These are phyloP conservation scores for Zaprionus capensis DNA, from an alignment of 1,140 invertebrate species.

Conservation along the genomic window DNA sequence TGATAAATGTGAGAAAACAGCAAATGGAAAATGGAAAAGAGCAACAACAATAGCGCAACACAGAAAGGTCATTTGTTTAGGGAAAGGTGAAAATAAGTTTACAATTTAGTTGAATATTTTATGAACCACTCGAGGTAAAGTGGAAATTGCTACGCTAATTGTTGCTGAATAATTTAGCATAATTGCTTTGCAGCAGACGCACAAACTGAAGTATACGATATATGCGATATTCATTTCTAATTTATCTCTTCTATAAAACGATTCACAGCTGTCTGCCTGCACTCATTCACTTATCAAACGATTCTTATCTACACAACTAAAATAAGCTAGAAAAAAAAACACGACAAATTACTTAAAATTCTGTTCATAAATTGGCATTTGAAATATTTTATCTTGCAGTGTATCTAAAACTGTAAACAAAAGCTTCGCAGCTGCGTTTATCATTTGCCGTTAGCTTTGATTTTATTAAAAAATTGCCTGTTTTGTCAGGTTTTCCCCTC, in stretches of 20 bases:
- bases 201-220: not conserved
- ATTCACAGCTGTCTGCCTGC: conserved; percentile 12
- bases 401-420: conserved; percentile 24
- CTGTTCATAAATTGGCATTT: conserved; percentile 24
- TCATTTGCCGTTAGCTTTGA: conserved; percentile 40
- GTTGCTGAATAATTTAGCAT: not conserved
- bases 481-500: conserved; percentile 19
- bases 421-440: conserved; percentile 8
- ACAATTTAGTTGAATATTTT: conserved; percentile 1
- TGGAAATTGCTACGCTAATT: not conserved
- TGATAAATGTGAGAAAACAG: conserved; percentile 41
- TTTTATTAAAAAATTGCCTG: conserved; percentile 51
- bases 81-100: conserved; percentile 3
- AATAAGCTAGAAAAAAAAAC: conserved; percentile 9
- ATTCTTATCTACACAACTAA: conserved; percentile 12
- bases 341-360: conserved; percentile 48
- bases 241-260: conserved; percentile 3
- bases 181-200: not conserved
- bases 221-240: not conserved
- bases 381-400: conserved; percentile 10
- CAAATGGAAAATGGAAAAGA: not conserved
- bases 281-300: conserved; percentile 10
- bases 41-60: not conserved
- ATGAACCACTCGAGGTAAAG: not conserved
- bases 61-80: not conserved